Percentiles rank a stretch among this genome's conserved stretches.
These are phyloP conservation scores for Trachelus stipa DNA, from an alignment of 2,888 invertebrate genomes.

Conservation along the genomic window DNA sequence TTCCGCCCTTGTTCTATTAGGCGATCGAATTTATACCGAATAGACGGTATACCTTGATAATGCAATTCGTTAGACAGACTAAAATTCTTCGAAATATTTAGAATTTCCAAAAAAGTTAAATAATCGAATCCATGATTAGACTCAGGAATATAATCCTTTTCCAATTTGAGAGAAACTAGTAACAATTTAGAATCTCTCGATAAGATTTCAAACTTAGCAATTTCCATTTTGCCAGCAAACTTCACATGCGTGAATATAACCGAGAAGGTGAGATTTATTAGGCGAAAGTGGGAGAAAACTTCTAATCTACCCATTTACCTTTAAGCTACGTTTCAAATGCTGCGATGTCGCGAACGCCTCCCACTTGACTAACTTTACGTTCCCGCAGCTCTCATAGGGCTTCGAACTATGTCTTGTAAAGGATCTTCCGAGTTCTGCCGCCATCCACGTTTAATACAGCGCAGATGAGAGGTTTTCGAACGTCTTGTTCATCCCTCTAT, in stretches of 20 bases:
- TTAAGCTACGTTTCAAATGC: slow-evolving; percentile 31
- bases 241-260: slow-evolving; percentile 5
- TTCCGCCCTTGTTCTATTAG: too few species aligned
- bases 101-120: background rate
- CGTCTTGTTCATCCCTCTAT: background rate
- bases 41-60: too few species aligned
- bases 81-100: background rate
- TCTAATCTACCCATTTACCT: slow-evolving; percentile 46
- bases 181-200: slow-evolving; percentile 13
- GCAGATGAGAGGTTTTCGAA: background rate
- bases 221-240: slow-evolving; percentile 27
- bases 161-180: background rate
- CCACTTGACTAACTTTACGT: background rate
- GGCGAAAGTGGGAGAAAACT: slow-evolving; percentile 43
- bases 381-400: slow-evolving; percentile 4
- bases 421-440: slow-evolving; percentile 16
- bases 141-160: background rate
- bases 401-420: slow-evolving; percentile 17
- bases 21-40: too few species aligned
- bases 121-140: background rate
- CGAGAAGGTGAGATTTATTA: slow-evolving; percentile 39
- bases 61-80: background rate
- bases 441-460: background rate
- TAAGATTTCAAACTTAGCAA: slow-evolving; percentile 36
- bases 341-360: background rate